phyloP scores from a whole-genome alignment of 2,113 vertebrate species.

The Trachemys scripta region DNA sequence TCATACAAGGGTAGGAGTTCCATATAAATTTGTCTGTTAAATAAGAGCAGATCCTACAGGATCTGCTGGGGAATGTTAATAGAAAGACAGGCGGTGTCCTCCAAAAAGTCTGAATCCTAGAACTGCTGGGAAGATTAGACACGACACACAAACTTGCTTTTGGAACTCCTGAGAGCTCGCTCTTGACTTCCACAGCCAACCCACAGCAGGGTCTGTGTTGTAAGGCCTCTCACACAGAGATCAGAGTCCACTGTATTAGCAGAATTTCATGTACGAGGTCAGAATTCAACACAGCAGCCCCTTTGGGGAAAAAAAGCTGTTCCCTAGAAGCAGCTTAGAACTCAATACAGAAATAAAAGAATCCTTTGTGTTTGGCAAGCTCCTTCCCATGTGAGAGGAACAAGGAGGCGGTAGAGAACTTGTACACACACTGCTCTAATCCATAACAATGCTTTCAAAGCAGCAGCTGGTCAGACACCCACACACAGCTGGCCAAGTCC shows the following conservation, averaged over 20 bases:
- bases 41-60: constrained; percentile 37
- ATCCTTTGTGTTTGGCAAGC: constrained; percentile 62
- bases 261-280: constrained; percentile 1
- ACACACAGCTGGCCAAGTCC: constrained; percentile 12
- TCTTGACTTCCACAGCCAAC: background rate
- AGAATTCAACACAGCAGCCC: background rate
- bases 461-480: constrained; percentile 65
- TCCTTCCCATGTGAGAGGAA: constrained; percentile 61
- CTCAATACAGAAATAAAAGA: constrained; percentile 43
- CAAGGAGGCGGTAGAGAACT: constrained; percentile 67
- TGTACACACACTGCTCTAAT: constrained; percentile 62
- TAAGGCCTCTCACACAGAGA: background rate
- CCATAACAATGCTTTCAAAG: constrained; percentile 49
- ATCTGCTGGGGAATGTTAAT: constrained; percentile 5
- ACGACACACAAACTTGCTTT: background rate
- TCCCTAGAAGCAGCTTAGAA: constrained; percentile 48
- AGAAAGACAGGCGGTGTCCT: background rate
- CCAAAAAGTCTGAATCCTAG: background rate
- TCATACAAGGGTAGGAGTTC: constrained; percentile 66
- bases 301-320: background rate
- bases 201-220: background rate
- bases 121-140: background rate
- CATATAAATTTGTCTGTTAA: constrained; percentile 56
- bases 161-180: background rate
- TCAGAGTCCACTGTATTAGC: background rate